These are phyloP conservation scores for Menidia beryllina DNA, from an alignment of 2,113 vertebrate genomes.

Conservation along the genomic window DNA sequence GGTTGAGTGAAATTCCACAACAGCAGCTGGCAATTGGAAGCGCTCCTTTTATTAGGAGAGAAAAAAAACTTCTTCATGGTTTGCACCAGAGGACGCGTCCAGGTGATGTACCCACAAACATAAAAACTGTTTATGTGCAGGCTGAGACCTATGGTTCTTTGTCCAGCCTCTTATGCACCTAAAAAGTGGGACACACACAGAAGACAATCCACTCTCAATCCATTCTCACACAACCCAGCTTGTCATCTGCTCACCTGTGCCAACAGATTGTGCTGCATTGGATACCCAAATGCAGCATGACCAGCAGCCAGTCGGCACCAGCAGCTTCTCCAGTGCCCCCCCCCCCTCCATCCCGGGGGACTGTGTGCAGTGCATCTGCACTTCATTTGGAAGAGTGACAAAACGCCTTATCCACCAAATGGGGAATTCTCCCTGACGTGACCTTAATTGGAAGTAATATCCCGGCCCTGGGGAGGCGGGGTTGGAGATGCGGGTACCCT, in stretches of 20 bases:
- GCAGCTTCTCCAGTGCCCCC: background rate
- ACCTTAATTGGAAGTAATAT: conserved; percentile 71
- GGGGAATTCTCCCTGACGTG: conserved; percentile 42
- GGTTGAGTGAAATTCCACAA: conserved; percentile 48
- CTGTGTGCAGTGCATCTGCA: conserved; percentile 23
- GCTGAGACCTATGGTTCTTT: conserved; percentile 44
- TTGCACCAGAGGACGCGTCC: conserved; percentile 31
- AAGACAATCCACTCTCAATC: too few species aligned
- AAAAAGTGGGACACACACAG: conserved; percentile 39
- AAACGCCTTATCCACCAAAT: conserved; percentile 47
- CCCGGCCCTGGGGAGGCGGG: conserved; percentile 51
- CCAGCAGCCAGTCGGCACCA: conserved; percentile 20
- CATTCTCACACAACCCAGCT: conserved; percentile 26
- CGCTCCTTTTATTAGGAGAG: conserved; percentile 34
- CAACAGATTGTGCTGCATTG: conserved; percentile 54
- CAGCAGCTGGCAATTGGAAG: conserved; percentile 27
- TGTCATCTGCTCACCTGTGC: conserved; percentile 49
- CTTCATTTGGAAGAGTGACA: conserved; percentile 66
- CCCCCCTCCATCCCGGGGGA: too few species aligned
- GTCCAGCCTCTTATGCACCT: conserved; percentile 59
- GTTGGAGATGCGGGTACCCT: conserved; percentile 51
- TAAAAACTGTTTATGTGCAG: conserved; percentile 45
- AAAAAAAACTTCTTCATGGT: too few species aligned
- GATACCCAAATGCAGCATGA: conserved; percentile 37
- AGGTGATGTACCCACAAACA: conserved; percentile 49